Evolutionary conservation across 2,888 invertebrate species (phyloP).

Genomic region (Dryobota labecula): DNA sequence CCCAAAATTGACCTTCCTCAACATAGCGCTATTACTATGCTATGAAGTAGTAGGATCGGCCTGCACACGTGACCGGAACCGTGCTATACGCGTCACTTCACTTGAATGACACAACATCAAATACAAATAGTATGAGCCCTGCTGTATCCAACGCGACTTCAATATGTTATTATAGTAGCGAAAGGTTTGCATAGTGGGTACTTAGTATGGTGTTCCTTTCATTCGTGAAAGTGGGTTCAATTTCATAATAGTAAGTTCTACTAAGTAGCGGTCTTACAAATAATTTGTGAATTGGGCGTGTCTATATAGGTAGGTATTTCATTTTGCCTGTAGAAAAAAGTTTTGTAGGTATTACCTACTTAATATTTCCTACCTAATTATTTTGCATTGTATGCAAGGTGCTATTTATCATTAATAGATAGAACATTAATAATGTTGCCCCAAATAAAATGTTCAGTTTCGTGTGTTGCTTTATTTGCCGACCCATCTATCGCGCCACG

Average conservation of each 20-base stretch:
- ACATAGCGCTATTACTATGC: background rate
- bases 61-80: background rate
- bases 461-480: conserved; percentile 8
- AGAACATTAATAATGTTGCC: background rate
- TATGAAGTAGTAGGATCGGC: background rate
- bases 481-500: conserved; percentile 8
- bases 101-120: background rate
- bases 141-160: background rate
- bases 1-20: conserved; percentile 11
- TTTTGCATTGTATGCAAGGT: conserved; percentile 8
- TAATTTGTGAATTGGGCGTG: background rate
- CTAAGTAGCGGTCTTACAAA: background rate
- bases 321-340: background rate
- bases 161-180: background rate
- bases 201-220: too few relatives aligned
- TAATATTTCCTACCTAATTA: background rate
- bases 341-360: too few relatives aligned
- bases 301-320: background rate
- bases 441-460: conserved; percentile 2
- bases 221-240: too few relatives aligned
- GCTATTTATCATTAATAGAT: too few relatives aligned
- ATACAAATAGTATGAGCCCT: background rate
- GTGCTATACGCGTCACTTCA: background rate
- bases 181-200: conserved; percentile 1
- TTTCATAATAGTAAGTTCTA: too few relatives aligned